Conservation (phyloP, 2,113 vertebrate species). For the Centropus bengalensis region DNA sequence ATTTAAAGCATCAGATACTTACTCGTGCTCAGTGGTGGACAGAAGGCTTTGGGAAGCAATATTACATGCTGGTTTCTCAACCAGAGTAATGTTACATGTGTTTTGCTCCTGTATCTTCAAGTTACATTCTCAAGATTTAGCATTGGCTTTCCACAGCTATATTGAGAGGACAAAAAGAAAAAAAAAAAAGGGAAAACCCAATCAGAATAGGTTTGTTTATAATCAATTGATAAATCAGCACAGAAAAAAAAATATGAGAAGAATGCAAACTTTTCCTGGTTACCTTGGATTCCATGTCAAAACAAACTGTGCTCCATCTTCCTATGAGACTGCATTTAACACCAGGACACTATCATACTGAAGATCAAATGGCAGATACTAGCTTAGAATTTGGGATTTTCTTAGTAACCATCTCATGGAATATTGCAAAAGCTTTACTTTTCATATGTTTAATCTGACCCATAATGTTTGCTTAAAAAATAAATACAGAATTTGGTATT, state of each 20-base stretch:
- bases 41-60: neutral
- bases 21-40: neutral
- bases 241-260: rapidly evolving
- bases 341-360: too few relatives aligned
- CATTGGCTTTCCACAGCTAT: neutral
- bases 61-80: neutral
- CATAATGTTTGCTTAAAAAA: neutral
- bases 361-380: neutral
- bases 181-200: neutral
- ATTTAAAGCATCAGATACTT: neutral
- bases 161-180: neutral
- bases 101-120: neutral
- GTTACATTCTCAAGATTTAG: neutral
- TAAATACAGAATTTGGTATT: neutral
- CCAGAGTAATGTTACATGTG: neutral
- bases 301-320: neutral
- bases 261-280: neutral
- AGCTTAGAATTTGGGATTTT: neutral
- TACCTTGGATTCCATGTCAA: neutral
- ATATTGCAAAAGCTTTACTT: neutral
- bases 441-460: neutral
- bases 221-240: too few relatives aligned
- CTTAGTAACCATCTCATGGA: neutral
- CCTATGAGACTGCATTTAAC: neutral
- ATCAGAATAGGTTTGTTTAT: rapidly evolving